phyloP scores from a whole-genome alignment of 2,888 invertebrate species.

The Chymomyza procnemis region DNA sequence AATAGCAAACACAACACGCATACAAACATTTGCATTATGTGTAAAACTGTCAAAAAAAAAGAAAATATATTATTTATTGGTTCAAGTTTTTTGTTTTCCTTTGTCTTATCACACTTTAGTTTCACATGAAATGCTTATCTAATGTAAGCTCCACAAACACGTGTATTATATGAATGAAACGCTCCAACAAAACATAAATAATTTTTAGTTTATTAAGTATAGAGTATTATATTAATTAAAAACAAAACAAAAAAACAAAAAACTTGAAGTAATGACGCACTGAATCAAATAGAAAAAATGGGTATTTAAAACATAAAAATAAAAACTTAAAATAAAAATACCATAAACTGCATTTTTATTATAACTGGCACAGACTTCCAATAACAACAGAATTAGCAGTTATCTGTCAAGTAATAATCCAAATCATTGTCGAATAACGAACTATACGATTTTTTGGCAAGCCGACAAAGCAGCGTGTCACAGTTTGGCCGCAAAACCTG shows the following conservation, averaged over 20 bases:
- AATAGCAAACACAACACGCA: conserved; percentile 45
- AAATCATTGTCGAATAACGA: too few species aligned
- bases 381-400: too few species aligned
- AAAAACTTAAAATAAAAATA: conserved; percentile 50
- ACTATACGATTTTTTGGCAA: not conserved
- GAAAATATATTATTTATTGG: conserved; percentile 12
- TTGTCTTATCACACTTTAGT: conserved; percentile 12
- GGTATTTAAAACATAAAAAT: conserved; percentile 61
- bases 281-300: conserved; percentile 78
- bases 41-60: conserved; percentile 7
- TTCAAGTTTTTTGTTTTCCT: conserved; percentile 21
- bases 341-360: not conserved
- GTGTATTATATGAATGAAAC: conserved; percentile 55
- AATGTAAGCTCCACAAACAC: conserved; percentile 53
- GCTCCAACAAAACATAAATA: conserved; percentile 26
- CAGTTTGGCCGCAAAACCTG: not conserved
- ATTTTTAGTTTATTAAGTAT: conserved; percentile 28
- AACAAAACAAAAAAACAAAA: not conserved
- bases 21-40: conserved; percentile 20
- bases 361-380: too few species aligned
- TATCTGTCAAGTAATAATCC: too few species aligned
- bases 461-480: conserved; percentile 1
- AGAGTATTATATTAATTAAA: conserved; percentile 50
- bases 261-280: conserved; percentile 74
- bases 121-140: conserved; percentile 5